Evolutionary conservation across 2,113 vertebrate species (phyloP), one percentile per base, ranked within the genome.

Genomic region (Indicator maculatus): DNA sequence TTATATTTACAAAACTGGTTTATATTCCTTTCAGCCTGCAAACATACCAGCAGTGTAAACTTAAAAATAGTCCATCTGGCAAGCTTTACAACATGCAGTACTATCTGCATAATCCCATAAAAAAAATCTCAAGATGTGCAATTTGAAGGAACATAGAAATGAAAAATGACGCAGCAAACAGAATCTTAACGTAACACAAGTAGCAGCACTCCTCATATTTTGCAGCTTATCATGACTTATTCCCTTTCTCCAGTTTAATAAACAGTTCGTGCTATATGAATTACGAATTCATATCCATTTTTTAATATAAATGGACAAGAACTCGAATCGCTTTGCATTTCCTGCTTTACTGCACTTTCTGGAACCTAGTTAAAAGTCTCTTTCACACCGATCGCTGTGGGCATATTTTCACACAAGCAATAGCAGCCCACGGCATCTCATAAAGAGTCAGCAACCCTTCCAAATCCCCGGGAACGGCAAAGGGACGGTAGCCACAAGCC

Each of bases 31-130:
- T 38, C 63, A 38, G 77, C 9, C 61, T 81, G 60, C 73, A 66
- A 82, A n/a, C 3, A n/a, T 17, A 56, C 8, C 61, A 33, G 38
- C 76, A 58, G 20, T 1, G 6, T 2, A 72, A 67, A 26, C 85
- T 92, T 89, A 96, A 94, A 93, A 95, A 88, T 52, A 77, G 77
- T 4, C 63, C 74, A 86, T 44, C 39, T 66, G 55, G 83, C 77
- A 95, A 86, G 72, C 77, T 69, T 60, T 74, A 71, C 55, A n/a
- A 41, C 33, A 60, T 12, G 83, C 80, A 52, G 74, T 2, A 86
- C 4, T 17, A 88, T 67, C 64, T 90, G 86, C 80, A 36, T 38
- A 83, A 88, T 55, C 52, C 30, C 24, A 11, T 21, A 60, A 9
- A 78, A 36, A 45, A 86, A 53, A 67, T 21, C 59, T 56, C 74